A percentile compares a stretch with the other conserved stretches of the same genome.
Conservation (phyloP, 2,797 vertebrate genomes). For the Sebastes ruberrimus region DNA sequence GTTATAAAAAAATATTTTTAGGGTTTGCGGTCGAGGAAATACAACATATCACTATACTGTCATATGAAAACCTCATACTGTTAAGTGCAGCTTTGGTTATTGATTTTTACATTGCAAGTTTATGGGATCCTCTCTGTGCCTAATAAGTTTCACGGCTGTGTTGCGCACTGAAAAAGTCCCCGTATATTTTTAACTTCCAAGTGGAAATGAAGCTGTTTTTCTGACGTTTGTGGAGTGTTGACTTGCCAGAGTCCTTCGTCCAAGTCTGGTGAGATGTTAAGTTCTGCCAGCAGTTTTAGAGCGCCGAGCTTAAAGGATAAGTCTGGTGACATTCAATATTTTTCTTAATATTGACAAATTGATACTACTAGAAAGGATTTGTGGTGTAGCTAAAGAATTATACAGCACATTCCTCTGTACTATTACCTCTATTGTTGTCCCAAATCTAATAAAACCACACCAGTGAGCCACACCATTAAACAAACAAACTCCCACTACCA, state of each 20-base stretch:
- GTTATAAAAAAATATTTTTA: constrained; percentile 70
- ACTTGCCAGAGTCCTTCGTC: constrained; percentile 9
- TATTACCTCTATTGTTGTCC: not conserved
- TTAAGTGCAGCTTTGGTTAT: constrained; percentile 54
- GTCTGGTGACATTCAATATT: not conserved
- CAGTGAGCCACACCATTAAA: not conserved
- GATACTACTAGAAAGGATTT: not conserved
- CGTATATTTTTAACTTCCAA: constrained; percentile 30
- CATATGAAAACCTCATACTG: constrained; percentile 54
- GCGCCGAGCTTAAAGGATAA: not conserved
- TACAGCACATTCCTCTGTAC: not conserved
- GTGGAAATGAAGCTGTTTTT: constrained; percentile 35
- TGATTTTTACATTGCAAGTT: constrained; percentile 53
- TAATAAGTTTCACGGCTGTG: constrained; percentile 55
- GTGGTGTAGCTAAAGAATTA: not conserved
- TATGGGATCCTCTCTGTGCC: constrained; percentile 38
- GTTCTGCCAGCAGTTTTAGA: not conserved
- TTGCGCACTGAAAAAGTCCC: constrained; percentile 24
- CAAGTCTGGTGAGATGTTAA: not conserved
- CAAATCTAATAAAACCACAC: not conserved
- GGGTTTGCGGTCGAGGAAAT: constrained; percentile 60
- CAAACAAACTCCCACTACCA: not conserved
- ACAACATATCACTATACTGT: constrained; percentile 59
- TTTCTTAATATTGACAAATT: not conserved
- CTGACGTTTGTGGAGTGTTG: constrained; percentile 14